A percentile compares a stretch with the other conserved stretches of the same genome.
These are phyloP conservation scores for Conger conger DNA, from an alignment of 2,113 vertebrate species.

Conservation along the genomic window DNA sequence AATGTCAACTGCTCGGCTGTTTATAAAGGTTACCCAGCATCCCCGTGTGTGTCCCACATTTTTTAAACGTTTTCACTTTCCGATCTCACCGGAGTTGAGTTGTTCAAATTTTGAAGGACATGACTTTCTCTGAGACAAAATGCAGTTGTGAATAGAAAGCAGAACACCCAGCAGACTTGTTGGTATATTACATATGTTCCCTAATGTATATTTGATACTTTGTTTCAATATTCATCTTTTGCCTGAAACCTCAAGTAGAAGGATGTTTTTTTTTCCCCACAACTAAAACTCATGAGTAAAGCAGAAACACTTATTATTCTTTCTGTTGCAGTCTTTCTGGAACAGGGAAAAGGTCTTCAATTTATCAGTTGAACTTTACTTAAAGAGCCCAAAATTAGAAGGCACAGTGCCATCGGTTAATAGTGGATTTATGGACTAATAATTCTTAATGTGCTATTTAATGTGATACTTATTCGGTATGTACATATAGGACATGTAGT, in stretches of 20 bases:
- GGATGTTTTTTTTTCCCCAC: neutral
- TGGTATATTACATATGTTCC: neutral
- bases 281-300: neutral
- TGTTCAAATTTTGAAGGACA: constrained; percentile 28
- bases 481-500: neutral
- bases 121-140: neutral
- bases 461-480: neutral
- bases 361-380: neutral
- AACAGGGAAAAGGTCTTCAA: neutral
- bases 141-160: constrained; percentile 9
- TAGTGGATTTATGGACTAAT: neutral
- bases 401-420: neutral
- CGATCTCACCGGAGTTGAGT: constrained; percentile 15
- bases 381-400: neutral
- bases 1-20: constrained; percentile 47
- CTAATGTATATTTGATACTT: constrained; percentile 13
- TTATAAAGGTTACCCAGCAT: constrained; percentile 39
- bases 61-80: constrained; percentile 15
- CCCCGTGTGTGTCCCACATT: constrained; percentile 28
- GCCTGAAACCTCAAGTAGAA: neutral
- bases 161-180: neutral
- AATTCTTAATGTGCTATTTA: neutral
- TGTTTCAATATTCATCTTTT: neutral
- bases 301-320: neutral
- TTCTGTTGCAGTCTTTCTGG: neutral